Percentiles rank a stretch among this genome's conserved stretches.
These are phyloP conservation scores for Halcyon malimbica DNA, from an alignment of 2,113 vertebrate genomes.

Conservation along the genomic window DNA sequence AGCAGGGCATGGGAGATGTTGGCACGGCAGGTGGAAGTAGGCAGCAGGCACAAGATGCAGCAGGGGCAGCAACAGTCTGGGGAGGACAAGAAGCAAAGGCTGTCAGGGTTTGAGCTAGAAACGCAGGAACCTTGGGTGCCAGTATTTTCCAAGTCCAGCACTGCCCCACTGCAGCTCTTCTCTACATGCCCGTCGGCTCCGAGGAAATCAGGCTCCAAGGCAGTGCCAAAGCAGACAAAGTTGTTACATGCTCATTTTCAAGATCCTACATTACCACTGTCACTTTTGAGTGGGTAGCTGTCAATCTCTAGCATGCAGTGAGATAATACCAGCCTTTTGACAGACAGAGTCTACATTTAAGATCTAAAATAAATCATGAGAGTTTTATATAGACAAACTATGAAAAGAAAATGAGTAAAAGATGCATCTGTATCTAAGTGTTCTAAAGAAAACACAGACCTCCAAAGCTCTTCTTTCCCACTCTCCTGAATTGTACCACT, in stretches of 20 bases:
- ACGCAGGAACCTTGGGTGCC: neutral
- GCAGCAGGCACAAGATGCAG: neutral
- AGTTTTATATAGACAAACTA: constrained; percentile 53
- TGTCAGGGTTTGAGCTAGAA: neutral
- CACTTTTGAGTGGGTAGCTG: constrained; percentile 43
- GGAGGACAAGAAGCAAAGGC: neutral
- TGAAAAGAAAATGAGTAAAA: constrained; percentile 48
- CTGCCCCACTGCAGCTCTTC: neutral
- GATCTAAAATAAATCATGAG: neutral
- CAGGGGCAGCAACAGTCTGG: neutral
- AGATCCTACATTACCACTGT: neutral
- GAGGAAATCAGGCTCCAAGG: neutral
- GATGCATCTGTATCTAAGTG: neutral
- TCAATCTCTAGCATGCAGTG: constrained; percentile 15
- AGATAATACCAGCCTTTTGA: constrained; percentile 52
- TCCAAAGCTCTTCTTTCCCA: neutral
- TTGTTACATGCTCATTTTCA: neutral
- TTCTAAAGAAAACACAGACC: constrained; percentile 4
- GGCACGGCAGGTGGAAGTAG: neutral
- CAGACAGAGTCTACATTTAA: constrained; percentile 51
- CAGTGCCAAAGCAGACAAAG: neutral
- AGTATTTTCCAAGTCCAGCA: neutral
- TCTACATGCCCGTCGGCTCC: neutral
- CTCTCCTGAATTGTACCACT: neutral
- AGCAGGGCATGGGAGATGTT: neutral